phyloP scores from a whole-genome alignment of 2,113 vertebrate species.

The Piprites chloris region DNA sequence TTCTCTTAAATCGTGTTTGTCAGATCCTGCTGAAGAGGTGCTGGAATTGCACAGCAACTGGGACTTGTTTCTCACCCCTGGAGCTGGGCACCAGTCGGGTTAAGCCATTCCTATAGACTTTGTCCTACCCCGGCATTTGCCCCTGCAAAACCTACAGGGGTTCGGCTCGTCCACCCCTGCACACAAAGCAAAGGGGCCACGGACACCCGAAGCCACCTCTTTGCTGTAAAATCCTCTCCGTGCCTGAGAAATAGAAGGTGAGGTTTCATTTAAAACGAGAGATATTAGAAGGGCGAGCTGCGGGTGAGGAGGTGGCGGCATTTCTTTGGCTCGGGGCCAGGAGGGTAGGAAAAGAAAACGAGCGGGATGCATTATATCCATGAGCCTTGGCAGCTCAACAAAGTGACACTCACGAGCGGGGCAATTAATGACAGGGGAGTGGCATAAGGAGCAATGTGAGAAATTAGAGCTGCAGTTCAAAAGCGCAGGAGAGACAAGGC shows the following conservation, averaged over 20 bases:
- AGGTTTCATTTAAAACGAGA: conserved; percentile 54
- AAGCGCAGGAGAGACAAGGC: neutral
- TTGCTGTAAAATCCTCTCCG: conserved; percentile 9
- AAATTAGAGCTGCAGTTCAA: conserved; percentile 15
- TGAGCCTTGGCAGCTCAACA: conserved; percentile 51
- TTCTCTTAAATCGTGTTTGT: neutral
- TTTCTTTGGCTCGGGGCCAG: conserved; percentile 13
- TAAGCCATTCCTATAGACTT: neutral
- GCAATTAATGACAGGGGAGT: conserved; percentile 38
- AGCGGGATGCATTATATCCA: conserved; percentile 18
- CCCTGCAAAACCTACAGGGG: neutral
- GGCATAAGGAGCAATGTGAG: neutral
- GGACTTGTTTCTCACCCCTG: neutral
- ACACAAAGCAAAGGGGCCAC: fast-evolving
- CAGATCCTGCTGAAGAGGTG: neutral
- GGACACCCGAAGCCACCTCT: neutral
- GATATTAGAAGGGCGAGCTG: conserved; percentile 28
- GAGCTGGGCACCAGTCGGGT: neutral
- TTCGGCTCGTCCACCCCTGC: neutral
- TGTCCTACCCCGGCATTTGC: neutral
- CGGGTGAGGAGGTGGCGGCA: conserved; percentile 50
- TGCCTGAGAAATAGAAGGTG: conserved; percentile 10
- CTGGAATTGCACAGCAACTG: neutral
- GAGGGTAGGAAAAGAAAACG: conserved; percentile 64
- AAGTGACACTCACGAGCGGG: neutral